Percentiles rank a stretch among this genome's conserved stretches.
Evolutionary conservation across 2,888 invertebrate genomes (phyloP).

Genomic region (Diplazon laetatorius): DNA sequence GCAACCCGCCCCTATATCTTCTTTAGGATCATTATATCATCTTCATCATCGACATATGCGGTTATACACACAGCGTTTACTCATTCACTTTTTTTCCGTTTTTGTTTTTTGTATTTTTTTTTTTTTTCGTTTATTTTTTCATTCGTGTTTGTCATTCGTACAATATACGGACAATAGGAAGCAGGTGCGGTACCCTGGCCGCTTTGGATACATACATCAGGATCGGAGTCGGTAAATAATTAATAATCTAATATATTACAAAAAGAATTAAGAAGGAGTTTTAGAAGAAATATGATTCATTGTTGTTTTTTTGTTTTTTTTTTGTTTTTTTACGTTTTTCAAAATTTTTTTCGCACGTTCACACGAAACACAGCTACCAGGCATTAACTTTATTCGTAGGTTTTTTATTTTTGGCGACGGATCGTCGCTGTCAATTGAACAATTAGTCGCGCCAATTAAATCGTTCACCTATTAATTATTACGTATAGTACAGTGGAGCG

Average conservation of each 20-base stretch:
- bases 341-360: too few species aligned
- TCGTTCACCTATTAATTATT: slow-evolving; percentile 68
- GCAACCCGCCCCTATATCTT: slow-evolving; percentile 75
- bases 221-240: slow-evolving; percentile 74
- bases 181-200: slow-evolving; percentile 79
- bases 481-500: slow-evolving; percentile 80
- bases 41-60: slow-evolving; percentile 59
- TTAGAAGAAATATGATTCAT: slow-evolving; percentile 51
- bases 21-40: slow-evolving; percentile 63
- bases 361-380: slow-evolving; percentile 78
- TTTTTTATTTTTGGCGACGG: slow-evolving; percentile 47
- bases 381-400: slow-evolving; percentile 65
- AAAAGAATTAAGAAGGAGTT: slow-evolving; percentile 70
- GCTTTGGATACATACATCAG: slow-evolving; percentile 76
- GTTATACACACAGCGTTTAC: slow-evolving; percentile 60
- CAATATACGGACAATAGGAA: slow-evolving; percentile 72
- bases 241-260: slow-evolving; percentile 80
- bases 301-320: slow-evolving; percentile 55
- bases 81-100: slow-evolving; percentile 35
- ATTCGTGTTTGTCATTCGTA: slow-evolving; percentile 61
- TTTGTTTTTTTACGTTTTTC: slow-evolving; percentile 71
- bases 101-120: slow-evolving; percentile 5
- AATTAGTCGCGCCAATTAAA: slow-evolving; percentile 57
- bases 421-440: slow-evolving; percentile 54
- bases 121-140: slow-evolving; percentile 26